Evolutionary conservation across 37 sponge, comb jelly and placozoan species (phyloP), one percentile per base, ranked within the genome.

Genomic region (Halisarca cf. caerulea): DNA sequence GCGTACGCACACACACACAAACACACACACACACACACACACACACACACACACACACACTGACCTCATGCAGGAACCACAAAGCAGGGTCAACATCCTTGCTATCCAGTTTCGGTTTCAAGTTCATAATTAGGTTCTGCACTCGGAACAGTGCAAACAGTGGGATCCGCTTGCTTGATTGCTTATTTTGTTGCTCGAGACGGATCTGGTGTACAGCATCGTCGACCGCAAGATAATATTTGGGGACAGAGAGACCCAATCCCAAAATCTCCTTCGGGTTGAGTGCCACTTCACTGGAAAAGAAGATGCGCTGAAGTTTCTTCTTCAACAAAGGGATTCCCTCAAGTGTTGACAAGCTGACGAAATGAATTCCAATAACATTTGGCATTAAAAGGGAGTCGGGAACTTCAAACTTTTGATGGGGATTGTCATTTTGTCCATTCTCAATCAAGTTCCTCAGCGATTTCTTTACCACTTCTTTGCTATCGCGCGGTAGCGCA

Each of bases 11-110:
- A n/a, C n/a, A n/a, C n/a, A n/a, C n/a, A n/a, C n/a, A n/a, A n/a
- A n/a, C n/a, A n/a, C n/a, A n/a, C n/a, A n/a, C n/a, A n/a, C n/a
- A n/a, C n/a, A n/a, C n/a, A n/a, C n/a, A 68, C 83, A 72, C 21
- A 91, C 92, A 15, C 64, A 8, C 64, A 2, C 64, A 88, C 75
- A 74, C 64, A 78, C 28, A 20, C 33, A 2, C 83, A 54, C 84
- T 59, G 11, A 92, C 92, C 82, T 92, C 55, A 57, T 88, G 84
- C 28, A 92, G 79, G 74, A 88, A 86, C 74, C 32, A 38, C 32
- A 92, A 72, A 47, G 83, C 83, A 23, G 84, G 53, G 27, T 35
- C 44, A 36, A 92, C 43, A 80, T 83, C 89, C 3, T 9, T 14
- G 0, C 54, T 85, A 21, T 36, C 18, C 77, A 74, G 18, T 41